phyloP scores from a whole-genome alignment of 2,113 vertebrate genomes.

The Clarias batrachus region DNA sequence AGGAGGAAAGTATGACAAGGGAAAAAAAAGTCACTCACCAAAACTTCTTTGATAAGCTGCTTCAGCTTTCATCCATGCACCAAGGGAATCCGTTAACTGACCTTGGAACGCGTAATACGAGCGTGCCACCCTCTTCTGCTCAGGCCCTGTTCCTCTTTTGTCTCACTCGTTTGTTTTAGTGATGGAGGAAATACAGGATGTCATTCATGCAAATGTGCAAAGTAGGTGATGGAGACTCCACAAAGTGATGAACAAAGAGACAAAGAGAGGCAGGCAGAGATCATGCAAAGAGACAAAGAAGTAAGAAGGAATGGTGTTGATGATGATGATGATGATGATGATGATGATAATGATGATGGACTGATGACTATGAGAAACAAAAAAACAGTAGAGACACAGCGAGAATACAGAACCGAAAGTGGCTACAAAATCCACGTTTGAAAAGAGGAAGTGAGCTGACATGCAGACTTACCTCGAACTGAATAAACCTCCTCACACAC shows the following conservation, averaged over 20 bases:
- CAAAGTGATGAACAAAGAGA: conserved; percentile 44
- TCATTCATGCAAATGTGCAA: conserved; percentile 55
- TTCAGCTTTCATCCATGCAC: conserved; percentile 26
- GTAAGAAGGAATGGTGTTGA: conserved; percentile 52
- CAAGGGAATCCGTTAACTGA: conserved; percentile 8
- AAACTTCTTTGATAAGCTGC: conserved; percentile 6
- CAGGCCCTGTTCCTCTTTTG: conserved; percentile 51
- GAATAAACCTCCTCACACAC: conserved; percentile 28
- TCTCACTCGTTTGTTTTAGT: conserved; percentile 37
- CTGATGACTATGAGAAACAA: conserved; percentile 25
- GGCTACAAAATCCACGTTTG: conserved; percentile 36
- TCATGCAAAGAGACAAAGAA: conserved; percentile 33
- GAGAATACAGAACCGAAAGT: conserved; percentile 58
- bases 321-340: conserved; percentile 28
- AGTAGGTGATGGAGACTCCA: conserved; percentile 50
- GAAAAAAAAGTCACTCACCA: conserved; percentile 51
- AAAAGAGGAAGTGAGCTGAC: conserved; percentile 62
- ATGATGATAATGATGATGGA: conserved; percentile 29
- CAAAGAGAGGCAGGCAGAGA: conserved; percentile 32
- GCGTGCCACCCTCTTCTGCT: conserved; percentile 25
- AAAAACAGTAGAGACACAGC: conserved; percentile 60
- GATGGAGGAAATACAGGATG: conserved; percentile 46
- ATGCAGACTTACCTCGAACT: conserved; percentile 61
- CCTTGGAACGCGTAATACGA: conserved; percentile 23
- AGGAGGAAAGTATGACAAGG: neutral